phyloP scores from a whole-genome alignment of 2,113 vertebrate species.

The Cebus imitator region DNA sequence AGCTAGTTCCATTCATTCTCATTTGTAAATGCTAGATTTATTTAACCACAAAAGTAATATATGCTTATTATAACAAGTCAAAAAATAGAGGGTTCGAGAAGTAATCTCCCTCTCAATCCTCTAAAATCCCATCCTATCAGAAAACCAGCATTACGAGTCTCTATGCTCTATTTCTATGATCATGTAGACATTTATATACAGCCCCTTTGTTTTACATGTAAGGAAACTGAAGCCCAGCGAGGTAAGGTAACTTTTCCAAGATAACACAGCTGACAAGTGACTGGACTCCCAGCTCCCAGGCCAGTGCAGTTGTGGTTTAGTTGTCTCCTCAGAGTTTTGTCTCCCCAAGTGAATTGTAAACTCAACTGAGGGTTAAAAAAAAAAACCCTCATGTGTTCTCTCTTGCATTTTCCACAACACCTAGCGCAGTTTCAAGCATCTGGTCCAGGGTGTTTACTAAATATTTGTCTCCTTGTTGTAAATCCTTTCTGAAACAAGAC shows the following conservation, averaged over 20 bases:
- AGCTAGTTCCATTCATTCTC: not conserved
- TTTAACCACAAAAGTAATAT: conserved; percentile 17
- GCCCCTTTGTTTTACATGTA: not conserved
- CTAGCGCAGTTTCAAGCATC: conserved; percentile 69
- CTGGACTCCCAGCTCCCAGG: not conserved
- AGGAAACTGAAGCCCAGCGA: not conserved
- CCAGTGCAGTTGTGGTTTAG: not conserved
- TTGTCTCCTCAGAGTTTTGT: conserved; percentile 40
- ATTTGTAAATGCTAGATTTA: conserved; percentile 47
- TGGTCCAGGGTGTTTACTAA: conserved; percentile 75
- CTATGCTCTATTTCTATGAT: not conserved
- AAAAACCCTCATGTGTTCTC: conserved; percentile 25
- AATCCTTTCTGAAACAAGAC: conserved; percentile 72
- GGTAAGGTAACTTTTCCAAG: not conserved
- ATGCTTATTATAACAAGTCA: conserved; percentile 44
- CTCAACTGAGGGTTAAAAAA: not conserved
- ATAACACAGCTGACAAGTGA: not conserved
- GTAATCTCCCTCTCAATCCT: not conserved
- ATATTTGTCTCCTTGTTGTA: conserved; percentile 72
- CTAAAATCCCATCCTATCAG: not conserved
- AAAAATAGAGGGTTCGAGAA: conserved; percentile 41
- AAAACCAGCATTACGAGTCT: not conserved
- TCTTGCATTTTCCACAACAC: conserved; percentile 62
- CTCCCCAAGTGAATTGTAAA: conserved; percentile 48
- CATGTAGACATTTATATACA: not conserved